A percentile compares a stretch with the other conserved stretches of the same genome.
Evolutionary conservation across 2,113 vertebrate species (phyloP).

Genomic region (Oxygymnocypris stewartii): DNA sequence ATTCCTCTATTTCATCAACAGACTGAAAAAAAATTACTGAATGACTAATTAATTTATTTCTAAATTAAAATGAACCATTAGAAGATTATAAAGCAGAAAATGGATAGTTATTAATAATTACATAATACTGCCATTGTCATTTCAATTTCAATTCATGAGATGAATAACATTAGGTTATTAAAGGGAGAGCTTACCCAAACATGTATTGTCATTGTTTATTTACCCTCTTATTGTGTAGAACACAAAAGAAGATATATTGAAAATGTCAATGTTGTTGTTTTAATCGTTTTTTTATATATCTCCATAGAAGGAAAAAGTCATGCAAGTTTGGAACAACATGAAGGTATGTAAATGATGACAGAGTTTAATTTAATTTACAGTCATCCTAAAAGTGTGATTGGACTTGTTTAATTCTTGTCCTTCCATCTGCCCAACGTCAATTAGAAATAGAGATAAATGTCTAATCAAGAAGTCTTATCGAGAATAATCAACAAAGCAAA

Average conservation of each 20-base stretch:
- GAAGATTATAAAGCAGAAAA: neutral
- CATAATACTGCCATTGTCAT: too few species aligned
- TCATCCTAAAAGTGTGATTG: neutral
- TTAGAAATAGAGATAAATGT: constrained; percentile 30
- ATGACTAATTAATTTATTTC: neutral
- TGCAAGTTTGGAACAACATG: neutral
- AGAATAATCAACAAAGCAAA: neutral
- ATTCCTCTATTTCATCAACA: neutral
- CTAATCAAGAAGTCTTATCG: constrained; percentile 14
- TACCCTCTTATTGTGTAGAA: too few species aligned
- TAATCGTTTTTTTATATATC: neutral
- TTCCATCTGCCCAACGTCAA: constrained; percentile 11
- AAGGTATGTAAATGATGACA: neutral
- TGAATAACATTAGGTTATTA: too few species aligned
- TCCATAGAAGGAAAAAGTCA: neutral
- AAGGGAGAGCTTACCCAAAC: too few species aligned
- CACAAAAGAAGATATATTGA: neutral
- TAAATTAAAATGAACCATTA: neutral
- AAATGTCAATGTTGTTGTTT: neutral
- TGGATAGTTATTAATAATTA: neutral
- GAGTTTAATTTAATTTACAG: neutral
- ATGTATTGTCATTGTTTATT: too few species aligned
- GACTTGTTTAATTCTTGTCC: neutral
- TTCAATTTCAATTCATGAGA: too few species aligned
- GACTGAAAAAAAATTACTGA: neutral